Conservation (phyloP, 1,140 invertebrate genomes). For the Sinonovacula constricta region DNA sequence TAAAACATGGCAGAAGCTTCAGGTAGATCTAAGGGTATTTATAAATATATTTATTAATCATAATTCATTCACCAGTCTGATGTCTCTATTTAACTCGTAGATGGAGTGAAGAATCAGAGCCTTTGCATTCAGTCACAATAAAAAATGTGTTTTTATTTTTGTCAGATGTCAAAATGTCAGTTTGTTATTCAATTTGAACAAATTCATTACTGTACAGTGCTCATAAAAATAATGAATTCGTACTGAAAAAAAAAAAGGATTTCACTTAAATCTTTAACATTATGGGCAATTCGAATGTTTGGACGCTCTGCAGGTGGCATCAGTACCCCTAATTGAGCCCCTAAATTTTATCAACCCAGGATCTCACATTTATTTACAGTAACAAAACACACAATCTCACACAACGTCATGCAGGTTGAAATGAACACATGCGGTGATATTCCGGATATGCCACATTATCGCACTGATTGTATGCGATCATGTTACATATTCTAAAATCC, state of each 20-base stretch:
- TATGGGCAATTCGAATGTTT: too few species aligned
- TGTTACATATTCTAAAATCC: neutral
- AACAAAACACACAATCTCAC: neutral
- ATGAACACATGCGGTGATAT: neutral
- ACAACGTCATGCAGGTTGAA: neutral
- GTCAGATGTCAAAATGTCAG: too few species aligned
- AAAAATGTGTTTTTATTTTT: neutral
- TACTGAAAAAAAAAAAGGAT: too few species aligned
- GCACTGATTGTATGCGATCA: neutral
- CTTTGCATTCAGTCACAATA: neutral
- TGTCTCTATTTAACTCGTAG: neutral
- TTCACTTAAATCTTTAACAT: too few species aligned
- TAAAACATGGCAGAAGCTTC: neutral
- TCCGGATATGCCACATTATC: neutral
- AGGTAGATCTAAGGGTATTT: neutral
- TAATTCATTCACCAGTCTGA: neutral
- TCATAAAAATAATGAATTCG: too few species aligned
- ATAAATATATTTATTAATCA: neutral
- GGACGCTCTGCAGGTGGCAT: too few species aligned
- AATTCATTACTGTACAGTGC: too few species aligned
- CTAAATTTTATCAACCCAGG: too few species aligned
- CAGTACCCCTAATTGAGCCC: too few species aligned
- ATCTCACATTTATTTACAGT: neutral
- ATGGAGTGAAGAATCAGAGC: neutral
- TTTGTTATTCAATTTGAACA: too few species aligned